A percentile compares a stretch with the other conserved stretches of the same genome.
phyloP scores from a whole-genome alignment of 2,888 invertebrate genomes.

The Strigamia maritima region DNA sequence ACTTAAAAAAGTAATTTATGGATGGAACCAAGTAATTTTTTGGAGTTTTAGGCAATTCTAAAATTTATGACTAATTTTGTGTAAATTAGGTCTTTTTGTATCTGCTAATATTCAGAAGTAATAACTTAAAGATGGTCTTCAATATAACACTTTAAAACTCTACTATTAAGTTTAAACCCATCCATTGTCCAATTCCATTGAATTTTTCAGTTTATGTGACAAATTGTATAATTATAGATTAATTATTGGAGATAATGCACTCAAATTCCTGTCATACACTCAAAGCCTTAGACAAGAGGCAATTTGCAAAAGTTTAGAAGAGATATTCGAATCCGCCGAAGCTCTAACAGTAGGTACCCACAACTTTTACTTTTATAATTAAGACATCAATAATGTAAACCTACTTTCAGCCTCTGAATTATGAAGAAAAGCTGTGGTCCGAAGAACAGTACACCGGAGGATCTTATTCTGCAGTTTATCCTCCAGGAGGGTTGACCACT shows the following conservation, averaged over 20 bases:
- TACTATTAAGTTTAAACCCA: too few relatives aligned
- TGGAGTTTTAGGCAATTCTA: too few relatives aligned
- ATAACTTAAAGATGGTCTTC: too few relatives aligned
- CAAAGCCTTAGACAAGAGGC: constrained; percentile 46
- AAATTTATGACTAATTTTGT: too few relatives aligned
- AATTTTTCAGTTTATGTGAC: background rate
- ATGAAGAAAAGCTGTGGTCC: constrained; percentile 51
- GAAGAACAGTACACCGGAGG: constrained; percentile 51
- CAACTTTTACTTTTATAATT: background rate
- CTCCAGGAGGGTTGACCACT: constrained; percentile 50
- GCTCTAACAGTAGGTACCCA: constrained; percentile 46
- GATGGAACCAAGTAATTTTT: too few relatives aligned
- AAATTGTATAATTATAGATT: constrained; percentile 45
- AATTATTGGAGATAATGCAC: constrained; percentile 48
- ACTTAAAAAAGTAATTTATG: too few relatives aligned
- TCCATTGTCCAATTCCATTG: too few relatives aligned
- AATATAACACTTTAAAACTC: too few relatives aligned
- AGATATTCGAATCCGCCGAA: constrained; percentile 47
- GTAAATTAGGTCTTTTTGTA: too few relatives aligned
- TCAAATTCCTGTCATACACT: constrained; percentile 44
- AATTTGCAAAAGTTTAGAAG: constrained; percentile 47
- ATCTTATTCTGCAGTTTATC: constrained; percentile 50
- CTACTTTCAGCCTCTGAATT: constrained; percentile 46
- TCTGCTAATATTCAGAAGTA: too few relatives aligned
- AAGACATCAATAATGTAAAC: background rate